Evolutionary conservation across 2,113 vertebrate species (phyloP).

Genomic region (Thunnus thynnus): DNA sequence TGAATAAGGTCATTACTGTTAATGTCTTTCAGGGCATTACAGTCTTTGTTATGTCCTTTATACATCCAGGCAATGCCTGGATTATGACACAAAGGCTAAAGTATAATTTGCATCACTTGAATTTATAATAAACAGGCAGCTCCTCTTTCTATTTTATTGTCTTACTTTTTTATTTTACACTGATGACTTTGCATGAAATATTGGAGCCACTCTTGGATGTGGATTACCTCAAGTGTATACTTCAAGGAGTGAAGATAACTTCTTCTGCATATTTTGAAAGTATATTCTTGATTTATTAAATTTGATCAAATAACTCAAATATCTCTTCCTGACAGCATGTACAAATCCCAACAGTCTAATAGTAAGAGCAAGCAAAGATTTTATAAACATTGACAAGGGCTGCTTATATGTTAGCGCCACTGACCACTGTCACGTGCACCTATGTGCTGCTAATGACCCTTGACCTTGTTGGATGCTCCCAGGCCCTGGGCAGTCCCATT

Average conservation of each 20-base stretch:
- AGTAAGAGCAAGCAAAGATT: not conserved
- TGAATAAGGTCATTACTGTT: conserved; percentile 81
- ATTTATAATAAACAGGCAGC: conserved; percentile 38
- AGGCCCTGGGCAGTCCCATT: conserved; percentile 55
- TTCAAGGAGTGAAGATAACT: conserved; percentile 23
- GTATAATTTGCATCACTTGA: conserved; percentile 55
- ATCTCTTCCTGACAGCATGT: not conserved
- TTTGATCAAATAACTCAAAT: conserved; percentile 4
- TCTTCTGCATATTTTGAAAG: conserved; percentile 14
- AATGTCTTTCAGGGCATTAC: conserved; percentile 76
- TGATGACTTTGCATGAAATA: conserved; percentile 34
- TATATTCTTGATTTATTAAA: not conserved
- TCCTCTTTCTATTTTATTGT: conserved; percentile 20
- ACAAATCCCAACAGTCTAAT: conserved; percentile 3
- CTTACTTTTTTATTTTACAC: conserved; percentile 24
- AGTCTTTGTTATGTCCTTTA: conserved; percentile 71
- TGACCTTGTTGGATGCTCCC: conserved; percentile 62
- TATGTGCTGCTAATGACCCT: conserved; percentile 49
- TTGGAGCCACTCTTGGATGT: conserved; percentile 24
- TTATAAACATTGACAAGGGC: not conserved
- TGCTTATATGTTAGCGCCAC: not conserved
- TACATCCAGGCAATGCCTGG: conserved; percentile 49
- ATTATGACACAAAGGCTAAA: conserved; percentile 57
- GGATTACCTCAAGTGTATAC: conserved; percentile 21
- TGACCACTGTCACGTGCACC: conserved; percentile 21